Evolutionary conservation across 2,888 invertebrate genomes (phyloP), one percentile per base, ranked within the genome.

Genomic region (Drosophila subsilvestris): DNA sequence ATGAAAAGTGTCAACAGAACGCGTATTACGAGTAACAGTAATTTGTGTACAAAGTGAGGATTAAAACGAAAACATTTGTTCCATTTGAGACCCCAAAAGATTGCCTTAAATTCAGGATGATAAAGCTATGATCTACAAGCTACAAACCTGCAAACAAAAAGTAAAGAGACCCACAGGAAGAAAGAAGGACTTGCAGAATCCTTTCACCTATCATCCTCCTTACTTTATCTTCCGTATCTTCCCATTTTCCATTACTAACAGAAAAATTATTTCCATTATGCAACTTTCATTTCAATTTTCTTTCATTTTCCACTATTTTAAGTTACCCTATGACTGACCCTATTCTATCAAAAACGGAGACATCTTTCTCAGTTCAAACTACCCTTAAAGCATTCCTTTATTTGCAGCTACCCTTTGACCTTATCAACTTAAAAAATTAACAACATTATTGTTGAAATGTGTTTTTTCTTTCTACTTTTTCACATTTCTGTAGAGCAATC

Each of bases 341-440:
- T 37, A 37, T 37, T 37, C 37, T n/a, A 14, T 37, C n/a, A 37
- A 6, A 37, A 37, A n/a, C 14, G 37, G 6, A 7, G 37, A 37
- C 37, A 37, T 6, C 14, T 7, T 37, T n/a, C 37, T 2, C 7
- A 7, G 37, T 7, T 7, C 20, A 9, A 17, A 3, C 45, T 14
- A 29, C n/a, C 10, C 18, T 10, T 9, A 43, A 29, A 10, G 20
- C 3, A 12, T 71, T 66, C 25, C 47, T 18, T 7, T 37, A 59
- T 80, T 86, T 71, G 42, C 44, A 6, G 45, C 14, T 54, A 58
- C 48, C 72, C 76, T 66, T 74, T 76, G 79, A 65, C 72, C 79
- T 80, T 83, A 88, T 78, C 76, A 74, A 71, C 76, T 88, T 86
- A 78, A 85, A 86, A 88, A 88, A 85, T 88, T 80, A 88, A 85